These are phyloP conservation scores for Eurypyga helias DNA, from an alignment of 2,113 vertebrate genomes.

Conservation along the genomic window DNA sequence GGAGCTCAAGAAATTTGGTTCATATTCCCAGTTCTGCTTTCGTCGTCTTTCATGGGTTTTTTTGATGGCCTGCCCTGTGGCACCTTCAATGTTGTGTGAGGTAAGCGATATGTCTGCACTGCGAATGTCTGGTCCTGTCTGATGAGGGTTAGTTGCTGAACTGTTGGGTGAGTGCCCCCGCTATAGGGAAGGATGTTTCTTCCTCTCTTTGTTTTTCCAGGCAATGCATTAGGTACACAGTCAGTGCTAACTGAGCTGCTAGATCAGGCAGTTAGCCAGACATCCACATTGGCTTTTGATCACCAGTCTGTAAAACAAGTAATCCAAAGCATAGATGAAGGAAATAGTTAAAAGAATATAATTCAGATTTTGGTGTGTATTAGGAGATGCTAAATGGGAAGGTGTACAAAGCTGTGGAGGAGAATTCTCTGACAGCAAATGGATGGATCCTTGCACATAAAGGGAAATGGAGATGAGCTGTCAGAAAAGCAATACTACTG, in stretches of 20 bases:
- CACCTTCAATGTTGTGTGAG: background rate
- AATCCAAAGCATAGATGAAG: background rate
- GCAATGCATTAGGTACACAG: background rate
- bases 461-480: background rate
- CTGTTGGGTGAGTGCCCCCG: background rate
- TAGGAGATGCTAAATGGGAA: background rate
- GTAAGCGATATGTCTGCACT: background rate
- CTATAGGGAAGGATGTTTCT: background rate
- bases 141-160: background rate
- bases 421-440: background rate
- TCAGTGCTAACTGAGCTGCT: background rate
- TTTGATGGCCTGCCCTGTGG: background rate
- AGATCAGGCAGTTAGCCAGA: background rate
- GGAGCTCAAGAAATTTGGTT: background rate
- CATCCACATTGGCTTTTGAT: background rate
- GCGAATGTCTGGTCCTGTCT: background rate
- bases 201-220: background rate
- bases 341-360: background rate
- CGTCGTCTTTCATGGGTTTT: background rate
- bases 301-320: background rate
- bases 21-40: background rate
- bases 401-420: background rate
- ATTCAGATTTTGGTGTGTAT: background rate
- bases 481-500: background rate
- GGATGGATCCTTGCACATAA: background rate